Evolutionary conservation across 2,113 vertebrate genomes (phyloP).

Genomic region (Gila orcuttii): DNA sequence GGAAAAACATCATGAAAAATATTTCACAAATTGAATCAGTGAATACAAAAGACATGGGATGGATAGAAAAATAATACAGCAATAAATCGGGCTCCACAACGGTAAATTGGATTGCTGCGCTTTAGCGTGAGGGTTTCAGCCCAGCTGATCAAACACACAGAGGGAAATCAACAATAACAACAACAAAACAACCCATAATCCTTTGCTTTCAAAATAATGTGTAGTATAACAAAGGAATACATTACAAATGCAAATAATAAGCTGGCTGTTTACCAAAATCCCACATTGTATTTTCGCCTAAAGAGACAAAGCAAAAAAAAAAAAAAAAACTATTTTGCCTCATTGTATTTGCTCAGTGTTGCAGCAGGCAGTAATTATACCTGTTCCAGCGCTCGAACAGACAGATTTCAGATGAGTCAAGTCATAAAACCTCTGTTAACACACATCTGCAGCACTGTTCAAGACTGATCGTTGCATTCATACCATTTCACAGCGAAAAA

Average conservation of each 20-base stretch:
- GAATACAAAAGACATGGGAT: not conserved
- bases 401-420: constrained; percentile 10
- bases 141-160: constrained; percentile 25
- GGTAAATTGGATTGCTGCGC: constrained; percentile 33
- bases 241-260: constrained; percentile 33
- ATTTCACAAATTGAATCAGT: not conserved
- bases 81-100: not conserved
- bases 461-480: constrained; percentile 8
- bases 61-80: not conserved
- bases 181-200: constrained; percentile 23
- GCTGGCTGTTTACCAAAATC: not conserved
- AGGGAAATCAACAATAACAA: constrained; percentile 41
- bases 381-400: not conserved
- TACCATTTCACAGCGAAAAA: not conserved
- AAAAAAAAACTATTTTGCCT: not conserved
- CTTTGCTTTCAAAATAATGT: constrained; percentile 1
- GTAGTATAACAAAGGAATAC: not conserved
- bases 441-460: constrained; percentile 22
- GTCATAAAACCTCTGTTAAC: not conserved
- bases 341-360: not conserved
- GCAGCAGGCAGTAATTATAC: constrained; percentile 17
- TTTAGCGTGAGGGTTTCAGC: not conserved
- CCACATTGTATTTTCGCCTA: not conserved
- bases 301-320: not conserved
- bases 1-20: not conserved